phyloP scores from a whole-genome alignment of 2,888 invertebrate species.

The Cyclophora albipunctata region DNA sequence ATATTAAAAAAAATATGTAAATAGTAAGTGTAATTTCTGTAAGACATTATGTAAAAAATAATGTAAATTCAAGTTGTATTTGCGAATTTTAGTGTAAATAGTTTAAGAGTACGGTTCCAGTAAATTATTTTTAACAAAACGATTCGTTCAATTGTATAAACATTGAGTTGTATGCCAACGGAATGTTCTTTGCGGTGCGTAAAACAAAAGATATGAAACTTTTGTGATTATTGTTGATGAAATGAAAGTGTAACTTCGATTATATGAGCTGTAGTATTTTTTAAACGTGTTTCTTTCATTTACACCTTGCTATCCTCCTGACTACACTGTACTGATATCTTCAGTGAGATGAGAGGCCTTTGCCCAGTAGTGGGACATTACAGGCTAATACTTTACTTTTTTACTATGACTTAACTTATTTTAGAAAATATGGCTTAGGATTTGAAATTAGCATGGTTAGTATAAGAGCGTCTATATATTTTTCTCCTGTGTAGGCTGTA shows the following conservation, averaged over 20 bases:
- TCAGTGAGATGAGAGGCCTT: too few relatives aligned
- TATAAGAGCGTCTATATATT: too few relatives aligned
- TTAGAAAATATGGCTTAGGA: too few relatives aligned
- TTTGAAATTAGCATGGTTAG: too few relatives aligned
- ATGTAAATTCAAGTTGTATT: constrained; percentile 66
- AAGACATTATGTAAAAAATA: constrained; percentile 49
- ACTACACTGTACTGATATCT: too few relatives aligned
- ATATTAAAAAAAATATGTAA: constrained; percentile 22
- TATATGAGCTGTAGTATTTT: constrained; percentile 75
- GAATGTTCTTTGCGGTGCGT: constrained; percentile 68
- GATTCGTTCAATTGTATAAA: constrained; percentile 49
- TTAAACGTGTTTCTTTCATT: constrained; percentile 37
- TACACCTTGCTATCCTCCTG: too few relatives aligned
- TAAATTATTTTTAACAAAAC: constrained; percentile 55
- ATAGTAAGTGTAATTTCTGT: constrained; percentile 19
- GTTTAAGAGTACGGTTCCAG: constrained; percentile 49
- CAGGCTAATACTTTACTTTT: too few relatives aligned
- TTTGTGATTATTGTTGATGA: constrained; percentile 73
- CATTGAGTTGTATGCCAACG: constrained; percentile 60
- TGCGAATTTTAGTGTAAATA: constrained; percentile 69
- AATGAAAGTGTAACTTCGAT: constrained; percentile 72
- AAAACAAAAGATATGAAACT: constrained; percentile 54
- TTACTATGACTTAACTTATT: too few relatives aligned
- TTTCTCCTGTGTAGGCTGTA: too few relatives aligned
- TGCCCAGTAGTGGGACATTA: too few relatives aligned